Evolutionary conservation across 1,140 invertebrate species (phyloP).

Genomic region (Drosophila kanapiae): DNA sequence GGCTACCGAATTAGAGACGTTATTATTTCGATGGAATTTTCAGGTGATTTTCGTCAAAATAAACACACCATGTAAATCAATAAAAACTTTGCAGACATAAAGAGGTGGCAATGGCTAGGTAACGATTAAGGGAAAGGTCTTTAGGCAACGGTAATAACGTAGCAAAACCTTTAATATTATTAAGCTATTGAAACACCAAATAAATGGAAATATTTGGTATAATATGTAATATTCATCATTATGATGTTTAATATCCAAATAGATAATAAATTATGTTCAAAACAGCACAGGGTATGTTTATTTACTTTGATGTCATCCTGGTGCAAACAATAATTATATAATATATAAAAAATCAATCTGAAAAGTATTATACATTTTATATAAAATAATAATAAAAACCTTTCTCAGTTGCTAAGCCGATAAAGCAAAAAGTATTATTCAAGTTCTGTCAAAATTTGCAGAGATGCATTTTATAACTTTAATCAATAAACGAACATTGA

Average conservation of each 20-base stretch:
- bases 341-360: background rate
- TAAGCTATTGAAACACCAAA: background rate
- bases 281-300: too few relatives aligned
- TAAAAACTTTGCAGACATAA: slow-evolving; percentile 66
- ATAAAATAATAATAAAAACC: background rate
- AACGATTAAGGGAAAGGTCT: background rate
- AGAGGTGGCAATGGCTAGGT: slow-evolving; percentile 1
- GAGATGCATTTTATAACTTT: slow-evolving; percentile 51
- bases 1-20: slow-evolving; percentile 20
- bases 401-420: slow-evolving; percentile 4
- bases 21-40: slow-evolving; percentile 24
- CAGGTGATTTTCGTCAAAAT: slow-evolving; percentile 23
- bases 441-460: background rate
- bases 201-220: too few relatives aligned
- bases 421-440: background rate
- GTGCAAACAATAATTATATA: too few relatives aligned
- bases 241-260: too few relatives aligned
- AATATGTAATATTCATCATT: too few relatives aligned
- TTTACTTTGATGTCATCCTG: too few relatives aligned
- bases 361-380: background rate
- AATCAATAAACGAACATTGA: slow-evolving; percentile 46
- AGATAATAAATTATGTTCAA: too few relatives aligned
- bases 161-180: background rate
- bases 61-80: slow-evolving; percentile 8
- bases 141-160: background rate